Evolutionary conservation across 2,797 vertebrate genomes (phyloP).

Genomic region (Cryptoblepharus egeriae): DNA sequence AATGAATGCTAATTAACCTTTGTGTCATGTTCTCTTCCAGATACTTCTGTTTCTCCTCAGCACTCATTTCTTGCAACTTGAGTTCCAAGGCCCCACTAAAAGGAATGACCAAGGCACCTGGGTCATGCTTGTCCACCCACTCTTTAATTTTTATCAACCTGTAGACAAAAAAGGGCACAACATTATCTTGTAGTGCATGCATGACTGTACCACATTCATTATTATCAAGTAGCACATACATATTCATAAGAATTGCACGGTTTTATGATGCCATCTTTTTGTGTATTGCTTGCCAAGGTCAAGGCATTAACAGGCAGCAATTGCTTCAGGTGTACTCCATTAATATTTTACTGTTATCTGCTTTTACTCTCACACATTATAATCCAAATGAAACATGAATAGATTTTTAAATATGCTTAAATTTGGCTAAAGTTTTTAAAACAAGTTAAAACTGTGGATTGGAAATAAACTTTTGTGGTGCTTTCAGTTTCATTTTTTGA

Average conservation of each 20-base stretch:
- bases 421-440: constrained; percentile 54
- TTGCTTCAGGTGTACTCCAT: constrained; percentile 83
- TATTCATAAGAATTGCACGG: constrained; percentile 86
- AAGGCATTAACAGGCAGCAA: constrained; percentile 82
- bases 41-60: constrained; percentile 92
- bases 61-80: constrained; percentile 90
- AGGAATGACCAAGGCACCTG: constrained; percentile 93
- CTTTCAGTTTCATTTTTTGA: neutral
- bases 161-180: constrained; percentile 82
- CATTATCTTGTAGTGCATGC: constrained; percentile 87
- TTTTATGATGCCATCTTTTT: constrained; percentile 86
- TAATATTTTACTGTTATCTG: constrained; percentile 78
- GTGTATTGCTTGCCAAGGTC: constrained; percentile 85
- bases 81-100: constrained; percentile 93
- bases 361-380: constrained; percentile 74
- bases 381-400: constrained; percentile 66
- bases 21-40: constrained; percentile 95
- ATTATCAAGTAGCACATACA: constrained; percentile 85
- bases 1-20: constrained; percentile 99
- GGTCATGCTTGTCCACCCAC: constrained; percentile 97
- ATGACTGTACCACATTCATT: constrained; percentile 86
- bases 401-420: constrained; percentile 68
- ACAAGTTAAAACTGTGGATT: constrained; percentile 39
- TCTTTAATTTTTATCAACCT: constrained; percentile 99
- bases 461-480: constrained; percentile 41